phyloP scores from a whole-genome alignment of 2,888 invertebrate genomes.

The Hirtodrosophila confusa region DNA sequence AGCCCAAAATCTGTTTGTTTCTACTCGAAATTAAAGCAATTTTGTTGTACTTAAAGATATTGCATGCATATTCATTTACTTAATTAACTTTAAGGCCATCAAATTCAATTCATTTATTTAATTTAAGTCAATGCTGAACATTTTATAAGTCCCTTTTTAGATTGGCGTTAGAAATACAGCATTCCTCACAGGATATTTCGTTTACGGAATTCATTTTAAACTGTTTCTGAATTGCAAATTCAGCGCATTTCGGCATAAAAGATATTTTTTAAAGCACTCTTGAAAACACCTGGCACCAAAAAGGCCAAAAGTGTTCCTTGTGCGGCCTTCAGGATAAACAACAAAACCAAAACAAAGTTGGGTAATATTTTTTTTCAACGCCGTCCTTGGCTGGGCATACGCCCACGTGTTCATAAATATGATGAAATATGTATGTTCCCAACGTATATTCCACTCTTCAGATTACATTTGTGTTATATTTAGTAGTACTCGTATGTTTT shows the following conservation, averaged over 20 bases:
- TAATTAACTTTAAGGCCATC: neutral
- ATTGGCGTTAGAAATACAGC: too few relatives aligned
- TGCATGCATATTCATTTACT: neutral
- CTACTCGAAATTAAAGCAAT: slow-evolving; percentile 3
- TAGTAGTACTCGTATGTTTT: too few relatives aligned
- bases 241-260: neutral
- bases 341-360: slow-evolving; percentile 52
- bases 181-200: too few relatives aligned
- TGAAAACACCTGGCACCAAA: slow-evolving; percentile 6
- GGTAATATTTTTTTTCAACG: slow-evolving; percentile 25
- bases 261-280: neutral
- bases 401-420: slow-evolving; percentile 29
- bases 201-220: slow-evolving; percentile 1
- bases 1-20: neutral
- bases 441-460: neutral
- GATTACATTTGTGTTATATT: too few relatives aligned
- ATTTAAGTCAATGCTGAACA: neutral
- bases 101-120: slow-evolving; percentile 2
- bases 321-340: slow-evolving; percentile 41
- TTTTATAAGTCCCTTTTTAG: neutral
- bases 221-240: slow-evolving; percentile 12
- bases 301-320: slow-evolving; percentile 28
- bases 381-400: slow-evolving; percentile 38
- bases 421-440: slow-evolving; percentile 13
- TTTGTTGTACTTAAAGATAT: neutral